Evolutionary conservation across 2,888 invertebrate species (phyloP).

Genomic region (Neoaliturus tenellus): DNA sequence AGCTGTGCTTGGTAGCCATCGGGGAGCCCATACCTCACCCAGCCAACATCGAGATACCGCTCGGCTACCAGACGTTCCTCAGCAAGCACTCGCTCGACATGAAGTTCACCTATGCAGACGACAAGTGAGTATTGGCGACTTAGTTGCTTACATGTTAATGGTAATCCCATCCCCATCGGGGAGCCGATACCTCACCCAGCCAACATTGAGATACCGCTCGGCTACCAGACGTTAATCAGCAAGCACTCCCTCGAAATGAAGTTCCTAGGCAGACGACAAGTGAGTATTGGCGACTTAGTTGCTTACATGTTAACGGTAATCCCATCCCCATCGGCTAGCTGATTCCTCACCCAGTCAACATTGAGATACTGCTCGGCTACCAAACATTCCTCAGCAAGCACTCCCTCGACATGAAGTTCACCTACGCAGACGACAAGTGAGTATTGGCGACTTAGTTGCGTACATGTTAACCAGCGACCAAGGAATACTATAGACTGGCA

Average conservation of each 20-base stretch:
- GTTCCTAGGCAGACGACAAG: constrained; percentile 96
- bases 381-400: constrained; percentile 95
- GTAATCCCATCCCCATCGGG: too few species aligned
- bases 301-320: too few species aligned
- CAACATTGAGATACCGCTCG: constrained; percentile 93
- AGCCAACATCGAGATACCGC: constrained; percentile 92
- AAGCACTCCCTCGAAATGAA: constrained; percentile 96
- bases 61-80: constrained; percentile 92
- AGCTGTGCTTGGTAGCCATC: constrained; percentile 80
- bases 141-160: too few species aligned
- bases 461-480: too few species aligned
- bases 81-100: constrained; percentile 95
- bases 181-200: constrained; percentile 93
- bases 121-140: constrained; percentile 94
- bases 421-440: constrained; percentile 95
- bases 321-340: constrained; percentile 89
- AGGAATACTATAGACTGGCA: too few species aligned
- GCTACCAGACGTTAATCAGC: constrained; percentile 92
- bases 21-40: constrained; percentile 92
- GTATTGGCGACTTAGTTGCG: too few species aligned
- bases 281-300: too few species aligned
- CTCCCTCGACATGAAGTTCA: constrained; percentile 95
- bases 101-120: constrained; percentile 96
- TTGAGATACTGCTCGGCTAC: constrained; percentile 91
- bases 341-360: constrained; percentile 93